Conservation (phyloP, 2,113 vertebrate species). For the Dasyurus viverrinus region DNA sequence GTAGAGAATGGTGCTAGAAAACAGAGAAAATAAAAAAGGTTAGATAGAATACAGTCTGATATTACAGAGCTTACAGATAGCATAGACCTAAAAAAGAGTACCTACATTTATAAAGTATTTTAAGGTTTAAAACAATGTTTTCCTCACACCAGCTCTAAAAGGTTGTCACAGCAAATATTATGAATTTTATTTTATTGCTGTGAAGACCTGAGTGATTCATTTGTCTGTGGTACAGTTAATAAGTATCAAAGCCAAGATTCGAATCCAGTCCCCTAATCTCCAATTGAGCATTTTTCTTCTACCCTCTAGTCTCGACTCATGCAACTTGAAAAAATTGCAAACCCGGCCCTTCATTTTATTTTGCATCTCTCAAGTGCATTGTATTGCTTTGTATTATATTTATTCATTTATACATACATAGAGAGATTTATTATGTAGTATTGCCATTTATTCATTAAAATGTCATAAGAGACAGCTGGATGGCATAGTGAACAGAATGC, state of each 20-base stretch:
- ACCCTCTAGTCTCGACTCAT: neutral
- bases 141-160: neutral
- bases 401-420: neutral
- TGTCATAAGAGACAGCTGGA: neutral
- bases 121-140: neutral
- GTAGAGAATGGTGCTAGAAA: neutral
- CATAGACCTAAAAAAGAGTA: neutral
- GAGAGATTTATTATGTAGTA: neutral
- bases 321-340: neutral
- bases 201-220: neutral
- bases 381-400: neutral
- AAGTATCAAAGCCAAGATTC: neutral
- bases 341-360: neutral
- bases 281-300: neutral
- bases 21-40: neutral
- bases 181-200: neutral
- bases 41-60: neutral
- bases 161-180: neutral
- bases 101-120: neutral
- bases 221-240: neutral
- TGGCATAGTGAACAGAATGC: neutral
- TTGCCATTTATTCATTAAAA: neutral
- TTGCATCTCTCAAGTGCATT: neutral
- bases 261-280: neutral
- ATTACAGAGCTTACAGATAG: neutral